Base-by-base conservation (phyloP, 2,888 invertebrate genomes). In the Drosophila buzzatii region DNA sequence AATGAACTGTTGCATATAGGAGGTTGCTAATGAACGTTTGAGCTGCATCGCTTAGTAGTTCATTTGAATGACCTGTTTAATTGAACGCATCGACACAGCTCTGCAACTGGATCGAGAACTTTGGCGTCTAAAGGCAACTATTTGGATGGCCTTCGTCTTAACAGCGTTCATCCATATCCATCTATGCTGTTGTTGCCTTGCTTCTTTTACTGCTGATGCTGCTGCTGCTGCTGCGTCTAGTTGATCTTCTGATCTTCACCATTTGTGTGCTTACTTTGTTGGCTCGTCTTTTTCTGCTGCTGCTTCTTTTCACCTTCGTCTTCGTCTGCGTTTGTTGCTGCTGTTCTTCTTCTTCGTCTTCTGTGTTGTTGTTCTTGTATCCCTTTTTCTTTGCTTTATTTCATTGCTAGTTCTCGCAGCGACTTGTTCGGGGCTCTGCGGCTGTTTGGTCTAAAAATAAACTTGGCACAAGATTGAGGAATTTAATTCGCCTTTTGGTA, bases 401-500 rank as follows among this genome's bases (percentile, higher is more conserved):
- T 83, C 89, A 88, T 85, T 85, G 86, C 83, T 83, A 81, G 86
- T 89, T 74, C 73, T 82, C 71, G 70, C 72, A 60, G 81, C 67
- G 73, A 76, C 78, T 80, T 60, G 74, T 72, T 80, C 51, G 66
- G 67, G 63, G 60, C 57, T 69, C 66, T 42, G 51, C 65, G 72
- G 56, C 52, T 47, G 55, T 45, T 45, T 37, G 58, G 49, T 90
- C 90, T 90, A 90, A 90, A 90, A 90, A 90, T 90, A 90, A 91
- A 90, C 90, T 75, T 80, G 81, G 77, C 84, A 74, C 79, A 89
- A 84, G 90, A 89, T 86, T 86, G 85, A 90, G 91, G 91, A 89
- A 89, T 91, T 90, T 91, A 90, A 90, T 89, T 90, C 90, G 91
- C 90, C 90, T 90, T 90, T 90, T 89, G 90, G 85, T 89, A 88